These are phyloP conservation scores for Sinohyriopsis cumingii DNA, from an alignment of 2,888 invertebrate genomes.

Conservation along the genomic window DNA sequence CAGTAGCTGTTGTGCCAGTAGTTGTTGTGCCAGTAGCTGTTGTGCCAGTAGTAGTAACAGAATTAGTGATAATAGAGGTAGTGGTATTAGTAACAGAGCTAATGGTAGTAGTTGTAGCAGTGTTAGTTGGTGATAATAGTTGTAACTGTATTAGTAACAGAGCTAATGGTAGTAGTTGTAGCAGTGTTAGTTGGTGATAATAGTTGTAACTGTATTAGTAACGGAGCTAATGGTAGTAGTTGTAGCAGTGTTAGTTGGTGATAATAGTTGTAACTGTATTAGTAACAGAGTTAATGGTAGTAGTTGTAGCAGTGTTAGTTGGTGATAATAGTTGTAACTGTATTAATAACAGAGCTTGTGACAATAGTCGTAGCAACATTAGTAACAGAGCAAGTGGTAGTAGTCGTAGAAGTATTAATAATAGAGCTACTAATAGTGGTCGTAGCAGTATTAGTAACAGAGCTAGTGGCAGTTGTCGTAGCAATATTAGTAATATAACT, in stretches of 20 bases:
- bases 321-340: no score
- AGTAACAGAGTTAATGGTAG: no score
- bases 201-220: no score
- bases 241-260: no score
- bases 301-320: no score
- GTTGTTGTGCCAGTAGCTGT: neutral
- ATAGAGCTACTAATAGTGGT: slow-evolving; percentile 1
- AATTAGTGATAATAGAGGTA: slow-evolving; percentile 2
- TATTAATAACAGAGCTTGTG: neutral
- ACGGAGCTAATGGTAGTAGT: no score
- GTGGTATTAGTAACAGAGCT: slow-evolving; percentile 2
- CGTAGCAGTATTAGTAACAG: slow-evolving; percentile 2
- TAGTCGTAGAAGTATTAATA: slow-evolving; percentile 15
- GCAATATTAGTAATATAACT: neutral
- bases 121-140: no score
- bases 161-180: no score
- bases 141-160: no score
- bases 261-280: no score
- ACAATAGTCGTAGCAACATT: slow-evolving; percentile 2
- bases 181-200: no score
- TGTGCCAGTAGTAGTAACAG: slow-evolving; percentile 1
- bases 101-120: no score
- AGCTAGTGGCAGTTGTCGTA: neutral
- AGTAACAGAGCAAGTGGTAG: slow-evolving; percentile 3
- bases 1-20: slow-evolving; percentile 1